Evolutionary conservation across 2,888 invertebrate genomes (phyloP).

Genomic region (Tethea ocularis): DNA sequence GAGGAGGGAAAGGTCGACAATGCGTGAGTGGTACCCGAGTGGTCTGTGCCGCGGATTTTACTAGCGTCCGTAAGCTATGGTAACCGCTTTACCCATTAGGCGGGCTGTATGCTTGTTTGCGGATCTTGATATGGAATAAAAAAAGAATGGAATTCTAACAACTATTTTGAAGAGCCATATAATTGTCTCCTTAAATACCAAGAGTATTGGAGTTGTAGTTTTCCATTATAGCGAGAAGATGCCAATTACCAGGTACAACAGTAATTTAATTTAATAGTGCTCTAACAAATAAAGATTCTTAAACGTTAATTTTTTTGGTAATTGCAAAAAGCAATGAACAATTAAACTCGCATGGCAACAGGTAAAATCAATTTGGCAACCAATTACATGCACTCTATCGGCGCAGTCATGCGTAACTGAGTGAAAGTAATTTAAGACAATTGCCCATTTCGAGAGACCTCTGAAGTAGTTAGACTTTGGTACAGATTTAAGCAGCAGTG

Average conservation of each 20-base stretch:
- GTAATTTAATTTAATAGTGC: not conserved
- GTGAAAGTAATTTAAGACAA: slow-evolving; percentile 12
- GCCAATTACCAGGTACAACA: not conserved
- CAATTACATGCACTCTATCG: slow-evolving; percentile 36
- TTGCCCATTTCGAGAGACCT: not conserved
- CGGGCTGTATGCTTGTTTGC: too few relatives aligned
- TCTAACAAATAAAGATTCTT: not conserved
- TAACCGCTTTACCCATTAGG: too few relatives aligned
- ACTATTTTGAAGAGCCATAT: too few relatives aligned
- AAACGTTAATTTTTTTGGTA: not conserved
- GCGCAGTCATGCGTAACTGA: slow-evolving; percentile 29
- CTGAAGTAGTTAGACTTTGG: not conserved
- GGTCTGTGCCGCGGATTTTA: too few relatives aligned
- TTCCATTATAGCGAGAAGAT: not conserved
- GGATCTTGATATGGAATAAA: too few relatives aligned
- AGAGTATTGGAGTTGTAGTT: not conserved
- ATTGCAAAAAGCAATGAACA: slow-evolving; percentile 24
- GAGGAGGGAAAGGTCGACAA: too few relatives aligned
- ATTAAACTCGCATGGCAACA: slow-evolving; percentile 24
- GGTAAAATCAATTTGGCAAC: slow-evolving; percentile 37
- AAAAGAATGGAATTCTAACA: too few relatives aligned
- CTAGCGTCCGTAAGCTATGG: too few relatives aligned
- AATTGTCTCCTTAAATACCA: not conserved
- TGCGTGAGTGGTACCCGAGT: too few relatives aligned
- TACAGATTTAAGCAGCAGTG: not conserved